Percentiles rank a stretch among this genome's conserved stretches.
These are phyloP conservation scores for Drosophila robusta DNA, from an alignment of 2,888 invertebrate species.

Conservation along the genomic window DNA sequence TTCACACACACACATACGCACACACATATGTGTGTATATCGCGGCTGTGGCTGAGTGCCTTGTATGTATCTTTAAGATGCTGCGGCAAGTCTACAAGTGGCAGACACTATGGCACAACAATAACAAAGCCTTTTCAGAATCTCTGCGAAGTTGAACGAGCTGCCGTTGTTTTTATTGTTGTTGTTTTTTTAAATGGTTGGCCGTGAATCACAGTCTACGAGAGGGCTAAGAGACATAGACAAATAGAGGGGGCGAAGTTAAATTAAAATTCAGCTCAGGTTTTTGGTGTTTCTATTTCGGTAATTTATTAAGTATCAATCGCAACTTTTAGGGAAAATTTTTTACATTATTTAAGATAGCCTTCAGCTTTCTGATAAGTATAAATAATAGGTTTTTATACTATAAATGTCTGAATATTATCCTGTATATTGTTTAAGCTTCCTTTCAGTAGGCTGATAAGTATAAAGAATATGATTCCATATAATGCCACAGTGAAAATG, in stretches of 20 bases:
- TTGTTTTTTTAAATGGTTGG: conserved; percentile 25
- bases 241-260: background rate
- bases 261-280: conserved; percentile 11
- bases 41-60: conserved; percentile 18
- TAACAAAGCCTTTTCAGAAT: conserved; percentile 30
- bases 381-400: background rate
- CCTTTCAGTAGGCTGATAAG: too few relatives aligned
- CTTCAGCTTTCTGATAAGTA: background rate
- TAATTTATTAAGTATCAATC: conserved; percentile 22
- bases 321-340: conserved; percentile 1
- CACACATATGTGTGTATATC: background rate
- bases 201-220: conserved; percentile 4
- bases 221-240: conserved; percentile 2
- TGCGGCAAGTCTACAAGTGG: conserved; percentile 65
- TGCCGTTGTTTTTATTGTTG: conserved; percentile 7
- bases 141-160: background rate
- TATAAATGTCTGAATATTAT: background rate
- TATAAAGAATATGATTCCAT: too few relatives aligned
- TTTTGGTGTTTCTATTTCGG: background rate
- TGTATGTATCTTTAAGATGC: conserved; percentile 40
- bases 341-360: conserved; percentile 2
- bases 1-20: background rate
- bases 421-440: background rate
- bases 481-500: too few relatives aligned
- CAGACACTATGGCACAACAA: conserved; percentile 42